Evolutionary conservation across 2,113 vertebrate genomes (phyloP).

Genomic region (Muscicapa adusta): DNA sequence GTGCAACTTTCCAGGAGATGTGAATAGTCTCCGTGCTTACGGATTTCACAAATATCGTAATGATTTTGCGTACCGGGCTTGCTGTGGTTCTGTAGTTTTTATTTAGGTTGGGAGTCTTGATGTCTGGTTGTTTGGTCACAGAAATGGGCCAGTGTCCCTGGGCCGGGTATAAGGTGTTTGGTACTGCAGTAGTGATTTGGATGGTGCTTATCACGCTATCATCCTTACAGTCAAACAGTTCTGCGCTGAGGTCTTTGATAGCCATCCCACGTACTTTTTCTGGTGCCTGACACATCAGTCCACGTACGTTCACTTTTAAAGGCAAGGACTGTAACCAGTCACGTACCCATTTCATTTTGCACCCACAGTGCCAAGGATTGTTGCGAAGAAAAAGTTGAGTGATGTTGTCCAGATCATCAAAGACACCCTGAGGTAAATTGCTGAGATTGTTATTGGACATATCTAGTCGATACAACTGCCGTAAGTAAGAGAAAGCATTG

Average conservation of each 20-base stretch:
- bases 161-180: conserved; percentile 81
- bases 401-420: conserved; percentile 97
- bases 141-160: conserved; percentile 87
- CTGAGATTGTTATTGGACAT: conserved; percentile 97
- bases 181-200: conserved; percentile 82
- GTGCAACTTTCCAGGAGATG: conserved; percentile 95
- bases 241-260: conserved; percentile 91
- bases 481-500: conserved; percentile 91
- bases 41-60: conserved; percentile 93
- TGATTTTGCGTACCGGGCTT: conserved; percentile 85
- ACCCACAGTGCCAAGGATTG: conserved; percentile 98
- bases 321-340: conserved; percentile 92
- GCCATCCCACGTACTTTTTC: conserved; percentile 98
- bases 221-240: conserved; percentile 91
- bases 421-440: conserved; percentile 93
- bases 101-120: conserved; percentile 81
- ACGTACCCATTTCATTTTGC: conserved; percentile 97
- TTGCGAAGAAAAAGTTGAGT: conserved; percentile 95
- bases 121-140: conserved; percentile 87
- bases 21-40: conserved; percentile 90
- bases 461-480: conserved; percentile 93
- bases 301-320: conserved; percentile 93
- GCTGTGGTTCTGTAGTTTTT: conserved; percentile 89
- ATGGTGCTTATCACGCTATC: conserved; percentile 74
- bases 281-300: conserved; percentile 97